Conservation (phyloP, 2,888 invertebrate genomes). For the Polydesmus complanatus region DNA sequence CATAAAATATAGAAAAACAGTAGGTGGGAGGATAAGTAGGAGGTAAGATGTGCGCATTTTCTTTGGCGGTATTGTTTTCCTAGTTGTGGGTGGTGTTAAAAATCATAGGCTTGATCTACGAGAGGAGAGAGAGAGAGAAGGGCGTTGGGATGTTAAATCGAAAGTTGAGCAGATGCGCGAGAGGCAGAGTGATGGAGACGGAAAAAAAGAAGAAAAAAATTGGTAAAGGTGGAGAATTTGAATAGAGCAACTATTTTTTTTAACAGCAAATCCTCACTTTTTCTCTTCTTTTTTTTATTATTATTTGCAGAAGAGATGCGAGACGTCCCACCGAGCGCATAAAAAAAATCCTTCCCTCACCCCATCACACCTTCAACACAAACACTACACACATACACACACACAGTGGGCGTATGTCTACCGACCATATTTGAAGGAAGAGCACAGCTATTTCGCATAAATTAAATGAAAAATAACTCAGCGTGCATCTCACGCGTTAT, state of each 20-base stretch:
- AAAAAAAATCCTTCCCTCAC: background rate
- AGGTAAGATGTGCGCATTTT: too few relatives aligned
- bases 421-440: background rate
- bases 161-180: background rate
- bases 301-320: background rate
- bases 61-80: background rate
- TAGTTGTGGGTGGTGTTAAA: background rate
- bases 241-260: background rate
- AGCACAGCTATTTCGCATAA: slow-evolving; percentile 2
- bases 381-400: background rate
- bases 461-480: slow-evolving; percentile 4
- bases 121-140: background rate
- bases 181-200: too few relatives aligned
- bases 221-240: background rate
- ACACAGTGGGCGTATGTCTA: too few relatives aligned
- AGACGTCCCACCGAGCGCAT: background rate
- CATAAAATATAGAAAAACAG: too few relatives aligned
- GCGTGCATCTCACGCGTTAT: slow-evolving; percentile 3
- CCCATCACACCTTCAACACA: background rate
- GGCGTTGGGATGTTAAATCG: background rate
- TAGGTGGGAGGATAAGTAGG: too few relatives aligned
- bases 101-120: background rate
- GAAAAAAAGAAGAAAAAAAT: background rate
- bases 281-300: background rate
- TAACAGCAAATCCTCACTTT: background rate